phyloP scores from a whole-genome alignment of 2,797 vertebrate species.

The Mormyrus proboscirostris region DNA sequence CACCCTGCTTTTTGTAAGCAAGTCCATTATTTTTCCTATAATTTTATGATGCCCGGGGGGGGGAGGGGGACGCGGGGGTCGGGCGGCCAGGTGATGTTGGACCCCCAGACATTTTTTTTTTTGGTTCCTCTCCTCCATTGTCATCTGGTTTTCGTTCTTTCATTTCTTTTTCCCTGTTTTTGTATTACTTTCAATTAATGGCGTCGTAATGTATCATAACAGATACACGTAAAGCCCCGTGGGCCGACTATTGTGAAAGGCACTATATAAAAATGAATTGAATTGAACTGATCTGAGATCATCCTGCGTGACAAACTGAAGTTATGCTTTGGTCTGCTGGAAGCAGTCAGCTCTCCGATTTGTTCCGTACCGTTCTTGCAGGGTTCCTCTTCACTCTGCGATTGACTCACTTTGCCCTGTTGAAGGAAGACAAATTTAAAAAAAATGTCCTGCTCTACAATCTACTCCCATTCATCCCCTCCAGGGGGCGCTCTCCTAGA shows the following conservation, averaged over 20 bases:
- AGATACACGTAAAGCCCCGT: not conserved
- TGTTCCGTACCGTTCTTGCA: not conserved
- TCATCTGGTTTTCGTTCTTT: not conserved
- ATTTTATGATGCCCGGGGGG: not conserved
- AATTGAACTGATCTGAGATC: not conserved
- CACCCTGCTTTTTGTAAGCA: not conserved
- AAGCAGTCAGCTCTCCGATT: not conserved
- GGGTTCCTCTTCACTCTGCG: slow-evolving; percentile 1
- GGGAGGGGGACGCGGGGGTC: no score
- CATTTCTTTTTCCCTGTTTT: not conserved
- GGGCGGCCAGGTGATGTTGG: no score
- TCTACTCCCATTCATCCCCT: not conserved
- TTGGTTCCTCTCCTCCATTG: not conserved
- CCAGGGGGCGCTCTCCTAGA: not conserved
- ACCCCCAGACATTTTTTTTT: not conserved
- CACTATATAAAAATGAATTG: not conserved
- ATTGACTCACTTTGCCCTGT: slow-evolving; percentile 25
- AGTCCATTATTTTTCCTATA: not conserved
- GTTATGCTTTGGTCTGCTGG: not conserved
- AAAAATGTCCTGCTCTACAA: not conserved
- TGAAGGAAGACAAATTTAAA: not conserved
- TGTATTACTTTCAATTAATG: not conserved
- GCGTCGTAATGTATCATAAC: no score
- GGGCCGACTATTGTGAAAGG: not conserved
- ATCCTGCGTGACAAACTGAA: not conserved